phyloP scores from a whole-genome alignment of 2,113 vertebrate genomes.

The Salminus brasiliensis region DNA sequence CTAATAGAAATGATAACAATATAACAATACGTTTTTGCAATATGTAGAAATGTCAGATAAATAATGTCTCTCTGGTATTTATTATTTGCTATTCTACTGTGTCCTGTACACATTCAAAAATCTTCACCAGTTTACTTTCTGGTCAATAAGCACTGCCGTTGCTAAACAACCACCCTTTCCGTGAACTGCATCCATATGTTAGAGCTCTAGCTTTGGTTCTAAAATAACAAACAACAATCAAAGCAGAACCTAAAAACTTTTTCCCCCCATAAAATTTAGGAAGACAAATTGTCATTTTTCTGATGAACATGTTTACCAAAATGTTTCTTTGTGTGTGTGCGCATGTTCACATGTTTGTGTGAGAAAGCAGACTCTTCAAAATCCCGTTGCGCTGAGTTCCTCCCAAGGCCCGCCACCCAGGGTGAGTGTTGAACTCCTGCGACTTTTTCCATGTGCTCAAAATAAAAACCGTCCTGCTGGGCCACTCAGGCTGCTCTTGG shows the following conservation, averaged over 20 bases:
- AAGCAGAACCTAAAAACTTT: not conserved
- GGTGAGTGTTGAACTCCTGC: not conserved
- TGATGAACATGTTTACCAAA: not conserved
- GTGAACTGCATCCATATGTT: not conserved
- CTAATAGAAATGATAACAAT: no score
- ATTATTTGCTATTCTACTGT: not conserved
- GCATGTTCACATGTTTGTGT: conserved; percentile 11
- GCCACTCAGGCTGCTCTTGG: conserved; percentile 5
- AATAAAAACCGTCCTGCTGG: conserved; percentile 12
- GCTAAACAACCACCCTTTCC: not conserved
- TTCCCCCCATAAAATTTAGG: not conserved
- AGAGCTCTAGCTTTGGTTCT: not conserved
- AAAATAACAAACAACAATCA: conserved; percentile 3
- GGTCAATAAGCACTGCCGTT: not conserved
- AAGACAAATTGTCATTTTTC: conserved; percentile 1
- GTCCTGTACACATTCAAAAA: no score
- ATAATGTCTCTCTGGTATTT: no score
- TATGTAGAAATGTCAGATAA: no score
- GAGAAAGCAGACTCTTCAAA: not conserved
- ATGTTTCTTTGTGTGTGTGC: conserved; percentile 33
- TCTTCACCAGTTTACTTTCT: not conserved
- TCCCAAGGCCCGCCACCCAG: conserved; percentile 7
- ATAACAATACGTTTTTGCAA: no score
- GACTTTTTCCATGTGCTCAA: conserved; percentile 17
- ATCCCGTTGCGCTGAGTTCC: not conserved